Conservation (phyloP, 2,797 vertebrate genomes). For the Bryconaethiops microstoma region DNA sequence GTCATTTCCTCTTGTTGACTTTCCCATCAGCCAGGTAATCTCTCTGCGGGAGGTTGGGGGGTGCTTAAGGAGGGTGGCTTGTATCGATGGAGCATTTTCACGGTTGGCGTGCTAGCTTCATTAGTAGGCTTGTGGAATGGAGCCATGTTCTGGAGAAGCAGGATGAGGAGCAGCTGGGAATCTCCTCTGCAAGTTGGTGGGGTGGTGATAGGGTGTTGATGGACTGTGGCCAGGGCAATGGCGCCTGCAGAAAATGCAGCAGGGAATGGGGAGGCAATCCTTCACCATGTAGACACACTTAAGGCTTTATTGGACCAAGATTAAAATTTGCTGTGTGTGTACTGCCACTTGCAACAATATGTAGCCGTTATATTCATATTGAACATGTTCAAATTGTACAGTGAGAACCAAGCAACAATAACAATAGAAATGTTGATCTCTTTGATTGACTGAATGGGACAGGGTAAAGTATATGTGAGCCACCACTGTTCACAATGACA, state of each 20-base stretch:
- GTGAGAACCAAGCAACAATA: no score
- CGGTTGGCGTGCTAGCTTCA: slow-evolving; percentile 60
- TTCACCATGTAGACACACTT: neutral
- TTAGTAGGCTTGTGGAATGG: slow-evolving; percentile 46
- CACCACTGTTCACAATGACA: no score
- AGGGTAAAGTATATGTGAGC: no score
- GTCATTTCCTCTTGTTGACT: slow-evolving; percentile 54
- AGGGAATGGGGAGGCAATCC: neutral
- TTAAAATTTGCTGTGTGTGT: neutral
- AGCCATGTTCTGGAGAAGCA: slow-evolving; percentile 52
- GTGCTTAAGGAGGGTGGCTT: slow-evolving; percentile 20
- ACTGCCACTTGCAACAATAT: no score
- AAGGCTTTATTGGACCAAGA: neutral
- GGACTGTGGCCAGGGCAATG: neutral
- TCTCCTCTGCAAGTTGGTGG: slow-evolving; percentile 58
- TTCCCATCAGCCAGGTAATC: slow-evolving; percentile 58
- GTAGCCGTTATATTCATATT: no score
- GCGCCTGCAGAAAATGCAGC: neutral
- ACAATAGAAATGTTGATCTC: no score
- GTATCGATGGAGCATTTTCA: slow-evolving; percentile 63
- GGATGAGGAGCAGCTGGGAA: slow-evolving; percentile 62
- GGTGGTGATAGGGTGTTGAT: slow-evolving; percentile 7
- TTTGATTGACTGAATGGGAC: no score
- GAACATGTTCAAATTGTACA: no score
- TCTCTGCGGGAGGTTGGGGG: slow-evolving; percentile 23